Base-by-base conservation (phyloP, 92 coral and sea anemone genomes). In the Phymanthus crucifer region DNA sequence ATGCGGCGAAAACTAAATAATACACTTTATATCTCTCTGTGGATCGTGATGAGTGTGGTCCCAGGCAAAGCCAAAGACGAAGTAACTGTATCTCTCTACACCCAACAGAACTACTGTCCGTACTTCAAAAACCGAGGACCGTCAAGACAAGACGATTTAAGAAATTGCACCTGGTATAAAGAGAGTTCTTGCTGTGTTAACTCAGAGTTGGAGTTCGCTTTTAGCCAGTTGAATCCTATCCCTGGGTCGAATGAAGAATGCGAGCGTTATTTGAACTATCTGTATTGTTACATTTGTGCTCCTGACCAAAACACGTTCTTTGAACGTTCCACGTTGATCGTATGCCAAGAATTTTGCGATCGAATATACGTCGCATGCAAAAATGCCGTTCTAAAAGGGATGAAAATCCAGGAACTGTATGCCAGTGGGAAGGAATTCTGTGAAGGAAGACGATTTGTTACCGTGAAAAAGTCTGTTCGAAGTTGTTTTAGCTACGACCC, bases 81-180 rank as follows among this genome's bases (percentile, higher is more conserved):
- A 32, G 26, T 58, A 24, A 56, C 76, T 48, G 48, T 79, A 18
- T 69, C 66, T 19, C 38, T 52, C 3, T 19, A 37, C 61, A 17
- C 71, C 34, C 23, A 56, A 27, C 36, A 89, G 32, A 84, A 91
- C 58, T 96, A 91, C 86, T 96, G 99, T 75, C 99, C 99, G 12
- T 96, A 93, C 72, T 96, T 96, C 80, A 90, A 92, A 26, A 96
- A 96, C 72, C 89, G 99, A 31, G 98, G 95, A 1, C 99, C 99
- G 34, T 84, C 90, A 26, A 90, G 84, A 31, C 99, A 96, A 75
- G 89, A 71, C 1, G 81, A 91, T 76, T 80, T 96, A 29, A 76
- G 79, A 34, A 96, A 96, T 76, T 96, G 99, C 77, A 93, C 88
- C 4, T 96, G 99, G 99, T 96, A 88, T 79, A 86, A 87, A 72